Evolutionary conservation across 2,113 vertebrate genomes (phyloP).

Genomic region (Anolis sagrei): DNA sequence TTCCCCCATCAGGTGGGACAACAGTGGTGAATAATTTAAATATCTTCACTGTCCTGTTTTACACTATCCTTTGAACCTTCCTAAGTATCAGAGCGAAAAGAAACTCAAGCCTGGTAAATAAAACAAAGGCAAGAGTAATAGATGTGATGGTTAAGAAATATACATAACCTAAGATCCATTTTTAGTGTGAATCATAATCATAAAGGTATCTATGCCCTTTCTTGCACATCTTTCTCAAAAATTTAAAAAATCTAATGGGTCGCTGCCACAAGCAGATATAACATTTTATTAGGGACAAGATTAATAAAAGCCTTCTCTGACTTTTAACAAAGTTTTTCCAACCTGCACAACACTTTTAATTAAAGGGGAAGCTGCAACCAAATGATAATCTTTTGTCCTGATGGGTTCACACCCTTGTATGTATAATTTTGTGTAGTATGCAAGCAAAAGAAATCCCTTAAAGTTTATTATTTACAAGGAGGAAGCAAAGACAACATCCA

Average conservation of each 20-base stretch:
- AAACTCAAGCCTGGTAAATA: not conserved
- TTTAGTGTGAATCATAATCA: not conserved
- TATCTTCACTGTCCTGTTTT: not conserved
- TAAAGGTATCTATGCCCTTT: not conserved
- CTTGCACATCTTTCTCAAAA: not conserved
- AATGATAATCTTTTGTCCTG: constrained; percentile 1
- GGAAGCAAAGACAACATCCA: constrained; percentile 13
- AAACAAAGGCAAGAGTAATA: not conserved
- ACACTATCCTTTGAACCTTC: not conserved
- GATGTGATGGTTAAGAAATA: not conserved
- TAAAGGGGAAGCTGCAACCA: not conserved
- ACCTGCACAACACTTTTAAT: constrained; percentile 4
- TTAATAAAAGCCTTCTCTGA: not conserved
- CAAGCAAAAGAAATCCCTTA: not conserved
- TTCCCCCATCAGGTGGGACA: not conserved
- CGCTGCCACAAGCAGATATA: not conserved
- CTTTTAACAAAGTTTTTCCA: constrained; percentile 3
- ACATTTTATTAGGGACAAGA: not conserved
- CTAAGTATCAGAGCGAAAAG: not conserved
- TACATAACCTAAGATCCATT: not conserved
- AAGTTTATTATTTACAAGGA: not conserved
- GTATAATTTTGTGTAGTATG: not conserved
- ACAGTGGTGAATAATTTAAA: not conserved
- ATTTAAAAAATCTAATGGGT: not conserved
- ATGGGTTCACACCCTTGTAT: not conserved